phyloP scores from a whole-genome alignment of 64 coral and sea anemone genomes.

The Platygyra sinensis region DNA sequence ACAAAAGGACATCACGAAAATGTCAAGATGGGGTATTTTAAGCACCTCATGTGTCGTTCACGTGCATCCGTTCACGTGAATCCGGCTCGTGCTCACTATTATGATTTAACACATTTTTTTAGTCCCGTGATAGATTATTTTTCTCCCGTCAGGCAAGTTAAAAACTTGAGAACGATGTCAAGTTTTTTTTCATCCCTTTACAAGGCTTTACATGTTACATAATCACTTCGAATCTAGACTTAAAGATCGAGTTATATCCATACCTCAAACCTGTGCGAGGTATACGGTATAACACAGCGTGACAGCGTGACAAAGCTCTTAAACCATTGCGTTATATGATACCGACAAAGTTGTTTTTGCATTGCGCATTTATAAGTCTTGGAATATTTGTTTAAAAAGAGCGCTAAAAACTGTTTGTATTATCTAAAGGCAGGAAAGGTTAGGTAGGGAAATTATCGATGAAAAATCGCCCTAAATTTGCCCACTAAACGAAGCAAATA shows the following conservation, averaged over 20 bases:
- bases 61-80: no score
- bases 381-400: neutral
- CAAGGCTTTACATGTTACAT: no score
- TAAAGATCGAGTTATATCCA: no score
- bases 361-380: neutral
- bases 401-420: neutral
- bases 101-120: neutral
- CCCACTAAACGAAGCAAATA: no score
- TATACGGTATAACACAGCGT: no score
- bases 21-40: no score
- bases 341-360: neutral
- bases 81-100: neutral
- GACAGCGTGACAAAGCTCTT: neutral
- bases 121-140: neutral
- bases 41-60: slow-evolving; percentile 4
- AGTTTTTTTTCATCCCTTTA: no score
- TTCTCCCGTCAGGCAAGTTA: neutral
- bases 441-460: neutral
- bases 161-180: no score
- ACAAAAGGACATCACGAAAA: slow-evolving; percentile 15
- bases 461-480: no score
- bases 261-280: neutral
- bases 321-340: neutral
- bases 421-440: neutral
- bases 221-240: no score